A percentile compares a stretch with the other conserved stretches of the same genome.
phyloP scores from a whole-genome alignment of 2,113 vertebrate genomes.

The Cochlearius cochlearius region DNA sequence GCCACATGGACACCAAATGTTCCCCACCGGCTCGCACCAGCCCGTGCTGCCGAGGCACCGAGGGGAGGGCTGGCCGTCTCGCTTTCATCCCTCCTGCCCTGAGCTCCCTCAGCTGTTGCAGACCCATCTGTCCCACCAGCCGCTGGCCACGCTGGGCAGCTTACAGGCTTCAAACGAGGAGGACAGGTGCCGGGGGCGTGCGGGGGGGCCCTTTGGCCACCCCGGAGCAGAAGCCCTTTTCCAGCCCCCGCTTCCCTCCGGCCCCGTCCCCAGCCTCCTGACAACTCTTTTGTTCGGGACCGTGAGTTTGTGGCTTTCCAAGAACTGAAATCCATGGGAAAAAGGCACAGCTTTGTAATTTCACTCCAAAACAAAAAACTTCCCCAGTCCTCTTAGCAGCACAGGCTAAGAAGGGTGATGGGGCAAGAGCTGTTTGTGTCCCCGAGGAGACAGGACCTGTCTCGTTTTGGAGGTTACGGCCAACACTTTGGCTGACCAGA shows the following conservation, averaged over 20 bases:
- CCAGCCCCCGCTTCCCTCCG: accelerated
- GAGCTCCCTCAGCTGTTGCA: constrained; percentile 1
- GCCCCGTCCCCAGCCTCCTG: background rate
- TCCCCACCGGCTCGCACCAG: background rate
- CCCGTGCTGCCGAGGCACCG: background rate
- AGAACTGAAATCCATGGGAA: background rate
- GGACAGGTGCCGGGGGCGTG: background rate
- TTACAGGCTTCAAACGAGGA: background rate
- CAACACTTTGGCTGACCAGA: background rate
- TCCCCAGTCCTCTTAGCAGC: background rate
- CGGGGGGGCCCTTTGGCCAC: background rate
- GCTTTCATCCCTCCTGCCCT: constrained; percentile 1
- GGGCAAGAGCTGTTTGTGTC: background rate
- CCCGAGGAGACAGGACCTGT: background rate
- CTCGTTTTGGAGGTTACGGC: background rate
- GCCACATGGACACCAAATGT: constrained; percentile 71
- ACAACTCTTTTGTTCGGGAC: background rate
- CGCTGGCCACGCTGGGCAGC: background rate
- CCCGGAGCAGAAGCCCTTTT: background rate
- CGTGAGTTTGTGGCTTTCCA: background rate
- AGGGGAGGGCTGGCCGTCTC: background rate
- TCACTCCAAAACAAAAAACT: background rate
- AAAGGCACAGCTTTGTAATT: background rate
- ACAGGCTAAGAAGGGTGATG: background rate
- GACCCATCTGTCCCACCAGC: background rate